These are phyloP conservation scores for Acanthosepion lycidas DNA, from an alignment of 2,888 invertebrate genomes.

Conservation along the genomic window DNA sequence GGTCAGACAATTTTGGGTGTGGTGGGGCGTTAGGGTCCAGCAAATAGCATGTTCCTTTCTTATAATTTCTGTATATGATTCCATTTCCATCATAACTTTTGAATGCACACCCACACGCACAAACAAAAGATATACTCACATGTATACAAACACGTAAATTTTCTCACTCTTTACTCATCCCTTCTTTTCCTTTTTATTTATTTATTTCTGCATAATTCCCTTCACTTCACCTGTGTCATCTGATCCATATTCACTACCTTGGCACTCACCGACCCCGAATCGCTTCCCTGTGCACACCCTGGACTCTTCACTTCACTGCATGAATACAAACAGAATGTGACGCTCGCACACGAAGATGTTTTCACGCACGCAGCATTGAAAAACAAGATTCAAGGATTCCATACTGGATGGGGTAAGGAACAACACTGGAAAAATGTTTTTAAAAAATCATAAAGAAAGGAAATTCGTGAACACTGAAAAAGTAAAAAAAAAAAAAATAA, in stretches of 20 bases:
- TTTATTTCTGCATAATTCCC: background rate
- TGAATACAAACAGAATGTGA: background rate
- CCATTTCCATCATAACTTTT: background rate
- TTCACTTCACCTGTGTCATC: background rate
- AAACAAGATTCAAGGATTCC: background rate
- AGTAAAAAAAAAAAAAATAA: background rate
- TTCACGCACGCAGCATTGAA: background rate
- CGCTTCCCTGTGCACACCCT: background rate
- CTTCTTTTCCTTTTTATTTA: background rate
- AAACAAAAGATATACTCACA: background rate
- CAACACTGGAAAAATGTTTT: background rate
- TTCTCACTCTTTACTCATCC: background rate
- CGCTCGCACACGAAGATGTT: background rate
- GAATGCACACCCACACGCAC: background rate
- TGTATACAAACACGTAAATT: background rate
- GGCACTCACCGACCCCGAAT: background rate
- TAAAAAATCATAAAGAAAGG: background rate
- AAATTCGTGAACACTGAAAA: background rate
- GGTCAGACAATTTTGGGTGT: too few relatives aligned
- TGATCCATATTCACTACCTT: background rate
- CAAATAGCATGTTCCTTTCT: too few relatives aligned
- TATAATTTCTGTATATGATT: background rate
- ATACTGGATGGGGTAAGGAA: background rate
- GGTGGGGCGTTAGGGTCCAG: too few relatives aligned
- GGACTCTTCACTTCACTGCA: background rate